Conservation (phyloP, 2,113 vertebrate species). For the Rhabdomys dilectus region DNA sequence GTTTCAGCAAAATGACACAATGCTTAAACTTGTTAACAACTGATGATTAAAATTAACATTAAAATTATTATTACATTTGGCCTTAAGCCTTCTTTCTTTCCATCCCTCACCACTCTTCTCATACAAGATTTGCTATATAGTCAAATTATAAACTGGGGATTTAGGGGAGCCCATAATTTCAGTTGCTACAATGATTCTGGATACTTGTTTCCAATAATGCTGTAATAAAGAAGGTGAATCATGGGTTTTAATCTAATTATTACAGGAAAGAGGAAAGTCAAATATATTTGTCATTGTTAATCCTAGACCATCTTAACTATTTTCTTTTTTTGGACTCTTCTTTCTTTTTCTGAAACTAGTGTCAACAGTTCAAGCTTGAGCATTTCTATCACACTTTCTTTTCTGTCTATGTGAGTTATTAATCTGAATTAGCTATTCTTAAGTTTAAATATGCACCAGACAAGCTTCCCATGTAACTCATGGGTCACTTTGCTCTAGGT, state of each 20-base stretch:
- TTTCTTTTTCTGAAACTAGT: neutral
- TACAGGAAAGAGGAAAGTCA: neutral
- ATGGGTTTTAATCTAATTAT: conserved; percentile 41
- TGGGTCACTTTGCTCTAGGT: neutral
- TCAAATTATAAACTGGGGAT: conserved; percentile 41
- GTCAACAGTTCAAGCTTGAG: conserved; percentile 21
- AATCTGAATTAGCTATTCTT: neutral
- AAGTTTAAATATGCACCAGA: neutral
- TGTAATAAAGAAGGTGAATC: conserved; percentile 27
- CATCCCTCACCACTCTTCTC: neutral
- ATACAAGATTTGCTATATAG: neutral
- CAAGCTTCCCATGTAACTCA: neutral
- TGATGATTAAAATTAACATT: conserved; percentile 78
- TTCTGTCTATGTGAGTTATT: conserved; percentile 26
- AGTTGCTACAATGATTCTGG: neutral
- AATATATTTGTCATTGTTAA: conserved; percentile 66
- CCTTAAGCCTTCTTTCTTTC: conserved; percentile 51
- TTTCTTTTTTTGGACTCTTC: neutral
- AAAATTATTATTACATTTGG: conserved; percentile 74
- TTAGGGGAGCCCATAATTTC: neutral
- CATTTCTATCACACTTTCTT: conserved; percentile 52
- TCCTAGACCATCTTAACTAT: conserved; percentile 27
- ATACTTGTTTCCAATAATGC: neutral
- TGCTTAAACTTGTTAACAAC: conserved; percentile 59
- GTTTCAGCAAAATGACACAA: conserved; percentile 72